Evolutionary conservation across 2,113 vertebrate species (phyloP).

Genomic region (Labrus mixtus): DNA sequence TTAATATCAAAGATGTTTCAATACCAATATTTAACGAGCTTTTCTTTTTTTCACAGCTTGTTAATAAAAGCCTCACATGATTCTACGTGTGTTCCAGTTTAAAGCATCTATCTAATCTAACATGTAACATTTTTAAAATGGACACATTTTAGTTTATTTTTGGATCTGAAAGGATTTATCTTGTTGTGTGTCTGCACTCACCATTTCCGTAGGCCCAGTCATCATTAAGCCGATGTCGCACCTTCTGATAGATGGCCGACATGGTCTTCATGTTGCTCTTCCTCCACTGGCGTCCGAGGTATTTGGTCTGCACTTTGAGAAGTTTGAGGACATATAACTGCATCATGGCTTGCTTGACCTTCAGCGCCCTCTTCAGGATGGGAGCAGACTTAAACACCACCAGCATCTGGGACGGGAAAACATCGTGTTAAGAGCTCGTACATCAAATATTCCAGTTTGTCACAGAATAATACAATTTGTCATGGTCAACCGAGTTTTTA

Average conservation of each 20-base stretch:
- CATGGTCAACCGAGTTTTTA: too few species aligned
- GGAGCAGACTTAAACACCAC: constrained; percentile 98
- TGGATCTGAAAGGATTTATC: neutral
- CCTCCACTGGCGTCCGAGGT: constrained; percentile 97
- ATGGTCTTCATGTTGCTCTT: constrained; percentile 99
- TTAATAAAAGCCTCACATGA: too few species aligned
- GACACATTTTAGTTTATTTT: too few species aligned
- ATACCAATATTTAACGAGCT: too few species aligned
- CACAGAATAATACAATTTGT: neutral
- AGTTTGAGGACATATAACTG: constrained; percentile 97
- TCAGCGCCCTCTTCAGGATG: constrained; percentile 98
- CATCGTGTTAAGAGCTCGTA: neutral
- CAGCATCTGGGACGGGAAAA: constrained; percentile 87
- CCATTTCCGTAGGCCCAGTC: constrained; percentile 99
- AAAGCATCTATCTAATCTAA: too few species aligned
- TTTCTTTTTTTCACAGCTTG: too few species aligned
- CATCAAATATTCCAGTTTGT: too few species aligned
- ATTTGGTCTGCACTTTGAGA: constrained; percentile 98
- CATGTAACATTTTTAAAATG: too few species aligned
- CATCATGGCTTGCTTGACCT: constrained; percentile 99
- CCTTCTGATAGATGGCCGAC: constrained; percentile 99
- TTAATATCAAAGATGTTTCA: too few species aligned
- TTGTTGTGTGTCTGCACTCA: constrained; percentile 65
- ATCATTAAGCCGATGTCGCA: constrained; percentile 95
- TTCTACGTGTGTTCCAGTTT: too few species aligned